A percentile compares a stretch with the other conserved stretches of the same genome.
phyloP scores from a whole-genome alignment of 2,113 vertebrate genomes.

The Trogon surrucura region DNA sequence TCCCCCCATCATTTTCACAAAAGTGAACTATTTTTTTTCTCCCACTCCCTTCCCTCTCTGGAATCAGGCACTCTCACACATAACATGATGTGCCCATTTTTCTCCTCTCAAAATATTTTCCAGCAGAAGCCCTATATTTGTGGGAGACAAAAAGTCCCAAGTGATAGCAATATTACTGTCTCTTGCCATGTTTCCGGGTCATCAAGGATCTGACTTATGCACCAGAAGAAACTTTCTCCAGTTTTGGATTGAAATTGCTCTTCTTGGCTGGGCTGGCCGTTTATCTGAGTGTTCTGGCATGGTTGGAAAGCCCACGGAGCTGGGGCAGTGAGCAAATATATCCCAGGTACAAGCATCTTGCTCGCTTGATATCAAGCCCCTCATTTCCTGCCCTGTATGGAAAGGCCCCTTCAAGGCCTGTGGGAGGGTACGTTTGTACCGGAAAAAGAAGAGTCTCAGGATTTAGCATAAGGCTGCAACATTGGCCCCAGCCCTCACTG shows the following conservation, averaged over 20 bases:
- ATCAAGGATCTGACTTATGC: neutral
- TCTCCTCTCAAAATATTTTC: neutral
- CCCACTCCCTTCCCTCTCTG: neutral
- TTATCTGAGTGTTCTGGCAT: neutral
- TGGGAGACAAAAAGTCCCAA: neutral
- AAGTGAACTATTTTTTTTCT: slow-evolving; percentile 8
- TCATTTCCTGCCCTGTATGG: neutral
- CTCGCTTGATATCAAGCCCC: neutral
- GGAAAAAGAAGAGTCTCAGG: neutral
- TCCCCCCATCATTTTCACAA: neutral
- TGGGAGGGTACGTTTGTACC: neutral
- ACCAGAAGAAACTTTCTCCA: neutral
- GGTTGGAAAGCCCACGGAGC: neutral
- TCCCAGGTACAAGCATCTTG: neutral
- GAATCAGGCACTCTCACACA: neutral
- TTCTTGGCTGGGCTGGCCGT: neutral
- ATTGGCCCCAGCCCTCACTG: neutral
- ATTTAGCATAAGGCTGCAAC: neutral
- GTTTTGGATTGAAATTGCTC: neutral
- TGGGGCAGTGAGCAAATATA: rapidly evolving
- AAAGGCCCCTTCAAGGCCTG: neutral
- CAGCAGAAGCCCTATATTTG: neutral
- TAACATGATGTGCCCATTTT: neutral
- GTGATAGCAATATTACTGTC: neutral
- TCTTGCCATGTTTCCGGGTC: neutral